Evolutionary conservation across 2,113 vertebrate genomes (phyloP), one percentile per base, ranked within the genome.

Genomic region (Sarotherodon lohbergeri): DNA sequence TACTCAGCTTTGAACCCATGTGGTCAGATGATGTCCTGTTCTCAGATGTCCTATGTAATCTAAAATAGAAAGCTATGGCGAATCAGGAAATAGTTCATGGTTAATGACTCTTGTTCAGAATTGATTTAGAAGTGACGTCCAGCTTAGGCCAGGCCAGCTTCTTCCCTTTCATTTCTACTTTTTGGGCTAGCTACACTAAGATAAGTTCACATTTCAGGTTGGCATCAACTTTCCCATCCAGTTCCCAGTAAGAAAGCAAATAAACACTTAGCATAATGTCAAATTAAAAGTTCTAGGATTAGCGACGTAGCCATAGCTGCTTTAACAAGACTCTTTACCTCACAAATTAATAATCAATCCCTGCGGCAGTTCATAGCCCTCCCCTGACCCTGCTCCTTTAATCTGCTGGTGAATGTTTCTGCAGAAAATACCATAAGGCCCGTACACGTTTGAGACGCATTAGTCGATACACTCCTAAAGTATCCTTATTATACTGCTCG

Each of bases 401-500:
- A 92, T 92, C 85, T 86, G 50, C 52, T 55, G 61, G 48, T 59
- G 81, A 93, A 82, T 52, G 86, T 90, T 59, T 54, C 83, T 29
- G 78, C 13, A 43, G 80, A 84, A 39, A 89, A 93, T 7, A 61
- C 82, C 71, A 61, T 3, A 17, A 80, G 89, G 81, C 83, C 85
- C 48, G 39, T 27, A 84, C 88, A 81, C 36, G 81, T 76, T 79
- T 10, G 50, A 63, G 80, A 84, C 54, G 87, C 86, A 90, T 93
- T 85, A 92, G 89, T 68, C 7, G 84, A 78, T 41, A 76, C 88
- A 89, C 86, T 85, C 56, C 87, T 48, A 89, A 92, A 90, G 88
- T 48, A 90, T 92, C 88, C 87, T 86, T 87, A 92, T 90, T 90
- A 90, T 90, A 36, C 34, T 7, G 87, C 89, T 85, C 90, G 84